Evolutionary conservation across 1,140 invertebrate species (phyloP), one percentile per base, ranked within the genome.

Genomic region (Gryon sp.): DNA sequence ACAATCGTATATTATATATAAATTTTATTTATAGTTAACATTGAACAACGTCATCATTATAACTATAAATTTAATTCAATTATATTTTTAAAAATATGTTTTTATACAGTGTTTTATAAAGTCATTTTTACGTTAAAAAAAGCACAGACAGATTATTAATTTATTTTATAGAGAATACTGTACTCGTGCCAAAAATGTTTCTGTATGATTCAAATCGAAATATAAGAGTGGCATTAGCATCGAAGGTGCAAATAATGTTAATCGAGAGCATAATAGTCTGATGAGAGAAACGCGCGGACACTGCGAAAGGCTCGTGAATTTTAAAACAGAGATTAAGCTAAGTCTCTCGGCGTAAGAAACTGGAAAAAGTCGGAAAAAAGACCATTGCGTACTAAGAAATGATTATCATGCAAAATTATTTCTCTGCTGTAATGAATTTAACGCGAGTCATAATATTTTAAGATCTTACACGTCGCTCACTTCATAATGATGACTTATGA

Each of bases 311-410:
- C 57, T 72, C 48, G 57, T 73, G 59, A 59, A 74, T 74, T 74
- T 74, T 66, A 74, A 74, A 74, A 48, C 24, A 57, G 70, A 74
- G 70, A 74, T 74, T 74, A 74, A 66, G 52, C 28, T 65, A 65
- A 74, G 52, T 38, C 50, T 32, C 24, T 7, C 41, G 32, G 60
- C 52, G 16, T 34, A 59, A 66, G 60, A 24, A 59, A 53, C 52
- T 36, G 59, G 6, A 45, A 20, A 66, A 59, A 48, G 28, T 19
- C 9, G 43, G 50, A 65, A 45, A 74, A 53, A 32, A 32, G n/a
- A 32, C 4, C n/a, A 40, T 26, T 9, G n/a, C 1, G 36, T 24
- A 43, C 50, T 57, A 57, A 73, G 59, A 63, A 55, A 73, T 73
- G 55, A 73, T 63, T 73, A 59, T 63, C 48, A 46, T 45, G 32